Evolutionary conservation across 2,888 invertebrate genomes (phyloP).

Genomic region (Euzophera pinguis): DNA sequence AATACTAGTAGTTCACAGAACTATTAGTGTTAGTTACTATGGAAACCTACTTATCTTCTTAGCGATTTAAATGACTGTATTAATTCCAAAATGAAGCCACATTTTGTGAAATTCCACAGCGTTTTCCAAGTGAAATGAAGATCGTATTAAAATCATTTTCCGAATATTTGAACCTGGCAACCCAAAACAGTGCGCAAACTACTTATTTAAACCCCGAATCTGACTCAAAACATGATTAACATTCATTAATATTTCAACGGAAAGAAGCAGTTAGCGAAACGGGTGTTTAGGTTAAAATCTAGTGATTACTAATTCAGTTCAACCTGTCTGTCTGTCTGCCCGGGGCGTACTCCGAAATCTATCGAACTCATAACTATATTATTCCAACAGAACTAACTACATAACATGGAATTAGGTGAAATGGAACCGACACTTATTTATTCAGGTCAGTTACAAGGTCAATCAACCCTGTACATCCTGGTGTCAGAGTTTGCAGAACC

Average conservation of each 20-base stretch:
- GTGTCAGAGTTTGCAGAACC: no score
- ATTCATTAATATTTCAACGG: not conserved
- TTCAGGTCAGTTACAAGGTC: no score
- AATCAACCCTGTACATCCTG: no score
- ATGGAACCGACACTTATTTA: no score
- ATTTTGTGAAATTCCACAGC: no score
- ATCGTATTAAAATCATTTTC: not conserved
- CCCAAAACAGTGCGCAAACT: not conserved
- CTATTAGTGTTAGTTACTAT: no score
- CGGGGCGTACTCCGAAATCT: not conserved
- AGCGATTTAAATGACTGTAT: no score
- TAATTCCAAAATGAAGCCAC: no score
- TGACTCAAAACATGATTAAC: not conserved
- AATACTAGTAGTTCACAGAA: no score
- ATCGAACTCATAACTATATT: slow-evolving; percentile 5
- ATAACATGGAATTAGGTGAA: not conserved
- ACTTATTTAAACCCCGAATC: not conserved
- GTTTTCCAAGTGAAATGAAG: no score
- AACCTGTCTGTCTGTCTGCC: not conserved
- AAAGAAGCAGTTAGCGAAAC: slow-evolving; percentile 2
- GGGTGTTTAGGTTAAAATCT: not conserved
- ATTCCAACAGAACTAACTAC: not conserved
- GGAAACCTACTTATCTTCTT: no score
- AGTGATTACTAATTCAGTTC: slow-evolving; percentile 2
- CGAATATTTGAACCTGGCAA: not conserved